These are phyloP conservation scores for Illadopsis cleaveri DNA, from an alignment of 2,113 vertebrate genomes.

Conservation along the genomic window DNA sequence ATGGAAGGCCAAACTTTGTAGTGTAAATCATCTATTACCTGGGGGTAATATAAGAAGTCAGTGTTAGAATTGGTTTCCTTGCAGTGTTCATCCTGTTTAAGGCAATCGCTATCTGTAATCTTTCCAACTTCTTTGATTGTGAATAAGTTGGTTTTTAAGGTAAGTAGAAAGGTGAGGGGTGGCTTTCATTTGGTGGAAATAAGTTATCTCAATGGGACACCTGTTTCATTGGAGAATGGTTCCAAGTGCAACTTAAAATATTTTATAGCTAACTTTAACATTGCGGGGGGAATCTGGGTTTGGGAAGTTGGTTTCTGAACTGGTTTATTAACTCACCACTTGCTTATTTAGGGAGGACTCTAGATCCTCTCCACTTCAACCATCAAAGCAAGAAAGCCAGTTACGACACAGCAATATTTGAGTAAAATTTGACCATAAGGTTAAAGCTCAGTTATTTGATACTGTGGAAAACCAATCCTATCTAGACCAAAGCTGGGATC, in stretches of 20 bases:
- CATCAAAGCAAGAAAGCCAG: neutral
- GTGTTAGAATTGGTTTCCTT: neutral
- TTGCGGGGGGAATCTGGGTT: neutral
- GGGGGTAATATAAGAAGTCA: neutral
- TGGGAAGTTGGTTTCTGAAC: neutral
- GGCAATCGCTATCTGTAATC: neutral
- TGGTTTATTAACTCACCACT: neutral
- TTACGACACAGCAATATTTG: neutral
- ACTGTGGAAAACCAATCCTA: neutral
- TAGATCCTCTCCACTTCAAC: neutral
- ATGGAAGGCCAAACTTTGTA: neutral
- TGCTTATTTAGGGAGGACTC: neutral
- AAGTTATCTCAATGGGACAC: neutral
- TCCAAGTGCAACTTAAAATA: neutral
- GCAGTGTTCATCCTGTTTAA: neutral
- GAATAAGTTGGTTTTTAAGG: neutral
- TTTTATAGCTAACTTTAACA: neutral
- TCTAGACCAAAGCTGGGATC: neutral
- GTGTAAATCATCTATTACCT: neutral
- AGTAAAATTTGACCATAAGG: neutral
- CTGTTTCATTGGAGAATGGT: neutral
- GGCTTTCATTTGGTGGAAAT: neutral
- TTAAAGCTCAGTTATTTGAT: neutral
- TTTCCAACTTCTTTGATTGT: neutral
- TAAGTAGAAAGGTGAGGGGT: neutral